Conservation (phyloP, 1,140 invertebrate species). For the Anagrus nilaparvatae region DNA sequence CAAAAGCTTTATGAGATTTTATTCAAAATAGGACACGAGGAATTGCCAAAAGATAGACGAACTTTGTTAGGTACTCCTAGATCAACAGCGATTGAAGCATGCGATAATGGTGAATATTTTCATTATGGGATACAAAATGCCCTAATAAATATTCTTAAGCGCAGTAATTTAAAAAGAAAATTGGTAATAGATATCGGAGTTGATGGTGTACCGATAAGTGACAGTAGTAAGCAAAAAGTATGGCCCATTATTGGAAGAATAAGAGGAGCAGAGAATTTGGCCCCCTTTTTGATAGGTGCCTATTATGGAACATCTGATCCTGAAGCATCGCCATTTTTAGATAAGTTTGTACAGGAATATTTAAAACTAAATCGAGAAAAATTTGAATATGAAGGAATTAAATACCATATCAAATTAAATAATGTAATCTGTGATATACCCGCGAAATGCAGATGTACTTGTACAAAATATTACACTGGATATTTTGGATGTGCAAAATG, state of each 20-base stretch:
- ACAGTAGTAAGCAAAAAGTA: too few relatives aligned
- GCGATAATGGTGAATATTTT: too few relatives aligned
- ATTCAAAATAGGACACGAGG: too few relatives aligned
- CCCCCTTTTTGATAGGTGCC: conserved; percentile 18
- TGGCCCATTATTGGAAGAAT: background rate
- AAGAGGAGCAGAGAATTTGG: too few relatives aligned
- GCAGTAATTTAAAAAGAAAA: too few relatives aligned
- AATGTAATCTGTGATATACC: conserved; percentile 18
- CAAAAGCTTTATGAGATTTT: too few relatives aligned
- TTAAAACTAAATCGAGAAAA: conserved; percentile 12
- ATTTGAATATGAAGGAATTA: conserved; percentile 5
- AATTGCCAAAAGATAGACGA: too few relatives aligned
- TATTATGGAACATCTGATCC: conserved; percentile 21
- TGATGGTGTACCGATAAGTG: background rate
- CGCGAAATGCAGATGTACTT: conserved; percentile 11
- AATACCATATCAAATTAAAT: conserved; percentile 6
- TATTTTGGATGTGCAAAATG: conserved; percentile 17
- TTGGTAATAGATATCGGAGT: background rate
- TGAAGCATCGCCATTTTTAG: conserved; percentile 14
- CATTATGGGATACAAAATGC: too few relatives aligned
- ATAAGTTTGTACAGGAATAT: conserved; percentile 19
- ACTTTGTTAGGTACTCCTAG: too few relatives aligned
- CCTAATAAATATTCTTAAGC: too few relatives aligned
- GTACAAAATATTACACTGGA: conserved; percentile 15
- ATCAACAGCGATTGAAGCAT: too few relatives aligned